Base-by-base conservation (phyloP, 2,113 vertebrate genomes). In the Typhlomys cinereus region DNA sequence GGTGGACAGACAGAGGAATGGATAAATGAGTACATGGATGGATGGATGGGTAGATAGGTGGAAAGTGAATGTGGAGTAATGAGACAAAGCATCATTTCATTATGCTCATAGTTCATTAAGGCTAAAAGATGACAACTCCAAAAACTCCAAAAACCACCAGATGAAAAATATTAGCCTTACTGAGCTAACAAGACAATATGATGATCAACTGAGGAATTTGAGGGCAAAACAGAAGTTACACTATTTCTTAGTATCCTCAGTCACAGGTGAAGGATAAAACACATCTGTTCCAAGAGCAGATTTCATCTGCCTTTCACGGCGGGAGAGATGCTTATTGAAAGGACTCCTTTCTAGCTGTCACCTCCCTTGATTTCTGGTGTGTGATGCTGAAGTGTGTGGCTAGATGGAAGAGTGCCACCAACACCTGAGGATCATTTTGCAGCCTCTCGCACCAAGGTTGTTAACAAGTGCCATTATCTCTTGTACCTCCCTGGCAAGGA, bases 401-500 rank as follows among this genome's bases (percentile, higher is more conserved):
- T 93, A 27, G 82, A 85, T 90, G 69, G 48, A 64, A 88, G 61
- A 46, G 13, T 80, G 90, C 88, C 61, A 62, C 25, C 2, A 88
- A 92, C 75, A 95, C 61, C 75, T 92, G 84, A 82, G 79, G 29
- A n/a, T 88, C 94, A 95, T 95, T 96, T 71, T 84, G 46, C 67
- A 96, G 70, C 41, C 88, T 95, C 88, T 86, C 88, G 34, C 82
- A 46, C 23, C 78, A 89, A 67, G 71, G 59, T 25, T 93, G 87
- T 95, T 91, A 94, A 88, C 86, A 95, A 96, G 90, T 95, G 34
- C 89, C 84, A 87, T 96, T 89, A 93, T 93, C 85, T 71, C 57
- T 36, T 81, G 87, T 82, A 87, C 88, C 75, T 81, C 82, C 66
- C 80, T 91, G 76, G 86, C 59, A 92, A 95, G 96, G 93, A 78